A percentile compares a stretch with the other conserved stretches of the same genome.
Conservation (phyloP, 2,113 vertebrate genomes). For the Suncus etruscus region DNA sequence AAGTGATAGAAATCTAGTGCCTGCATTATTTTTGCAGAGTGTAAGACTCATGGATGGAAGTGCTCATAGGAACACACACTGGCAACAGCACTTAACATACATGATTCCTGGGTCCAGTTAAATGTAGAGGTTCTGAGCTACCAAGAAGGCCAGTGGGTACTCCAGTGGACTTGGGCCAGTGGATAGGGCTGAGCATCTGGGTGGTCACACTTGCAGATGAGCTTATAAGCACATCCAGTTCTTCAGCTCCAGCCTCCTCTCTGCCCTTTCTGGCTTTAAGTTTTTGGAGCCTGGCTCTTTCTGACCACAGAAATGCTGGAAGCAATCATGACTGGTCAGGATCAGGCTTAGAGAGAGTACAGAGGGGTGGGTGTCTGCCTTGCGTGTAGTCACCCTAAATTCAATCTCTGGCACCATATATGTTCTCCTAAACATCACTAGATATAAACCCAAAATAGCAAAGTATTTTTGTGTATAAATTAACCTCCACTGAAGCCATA, state of each 20-base stretch:
- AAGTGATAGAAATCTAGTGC: neutral
- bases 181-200: neutral
- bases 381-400: no score
- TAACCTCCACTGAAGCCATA: neutral
- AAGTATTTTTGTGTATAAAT: neutral
- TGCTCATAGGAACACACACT: neutral
- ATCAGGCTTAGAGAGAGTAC: no score
- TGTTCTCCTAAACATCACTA: no score
- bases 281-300: neutral
- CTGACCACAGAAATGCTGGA: neutral
- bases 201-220: neutral
- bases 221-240: no score
- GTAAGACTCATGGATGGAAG: neutral
- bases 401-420: no score
- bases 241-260: no score
- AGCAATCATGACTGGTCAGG: neutral
- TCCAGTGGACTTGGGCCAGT: rapidly evolving
- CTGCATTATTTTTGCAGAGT: no score
- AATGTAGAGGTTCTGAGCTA: neutral
- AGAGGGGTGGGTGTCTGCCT: no score
- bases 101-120: neutral
- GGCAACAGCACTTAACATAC: neutral
- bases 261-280: neutral
- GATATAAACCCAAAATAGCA: no score
- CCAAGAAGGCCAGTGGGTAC: neutral